Evolutionary conservation across 2,797 vertebrate species (phyloP).

Genomic region (Manis javanica): DNA sequence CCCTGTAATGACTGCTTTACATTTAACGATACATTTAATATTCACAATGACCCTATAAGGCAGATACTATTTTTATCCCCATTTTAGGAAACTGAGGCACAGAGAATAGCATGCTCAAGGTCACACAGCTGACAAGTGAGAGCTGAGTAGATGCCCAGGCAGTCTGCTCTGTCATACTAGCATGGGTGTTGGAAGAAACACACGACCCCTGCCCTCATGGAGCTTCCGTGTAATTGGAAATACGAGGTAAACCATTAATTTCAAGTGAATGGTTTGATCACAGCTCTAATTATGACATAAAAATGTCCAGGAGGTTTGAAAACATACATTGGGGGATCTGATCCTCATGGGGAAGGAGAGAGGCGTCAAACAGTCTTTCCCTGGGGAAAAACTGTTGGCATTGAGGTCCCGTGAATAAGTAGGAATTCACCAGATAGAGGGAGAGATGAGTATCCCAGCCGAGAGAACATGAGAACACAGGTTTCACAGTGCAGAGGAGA

Average conservation of each 20-base stretch:
- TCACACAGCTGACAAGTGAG: background rate
- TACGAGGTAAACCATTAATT: background rate
- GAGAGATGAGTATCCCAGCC: background rate
- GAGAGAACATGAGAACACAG: background rate
- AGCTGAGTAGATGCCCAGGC: background rate
- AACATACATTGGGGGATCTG: background rate
- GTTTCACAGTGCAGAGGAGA: background rate
- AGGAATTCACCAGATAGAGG: background rate
- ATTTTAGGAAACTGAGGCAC: background rate
- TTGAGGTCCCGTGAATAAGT: background rate
- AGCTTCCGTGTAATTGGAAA: background rate
- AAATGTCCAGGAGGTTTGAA: background rate
- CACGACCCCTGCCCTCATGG: background rate
- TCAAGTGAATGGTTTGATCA: background rate
- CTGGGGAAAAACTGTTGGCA: background rate
- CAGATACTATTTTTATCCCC: background rate
- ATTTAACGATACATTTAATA: background rate
- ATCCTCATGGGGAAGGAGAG: background rate
- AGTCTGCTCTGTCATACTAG: background rate
- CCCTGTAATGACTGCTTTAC: background rate
- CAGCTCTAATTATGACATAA: background rate
- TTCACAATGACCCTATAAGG: background rate
- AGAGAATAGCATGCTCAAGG: background rate
- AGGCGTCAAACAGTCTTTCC: background rate
- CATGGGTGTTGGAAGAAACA: background rate